Evolutionary conservation across 2,113 vertebrate species (phyloP).

Genomic region (Tylochromis polylepis): DNA sequence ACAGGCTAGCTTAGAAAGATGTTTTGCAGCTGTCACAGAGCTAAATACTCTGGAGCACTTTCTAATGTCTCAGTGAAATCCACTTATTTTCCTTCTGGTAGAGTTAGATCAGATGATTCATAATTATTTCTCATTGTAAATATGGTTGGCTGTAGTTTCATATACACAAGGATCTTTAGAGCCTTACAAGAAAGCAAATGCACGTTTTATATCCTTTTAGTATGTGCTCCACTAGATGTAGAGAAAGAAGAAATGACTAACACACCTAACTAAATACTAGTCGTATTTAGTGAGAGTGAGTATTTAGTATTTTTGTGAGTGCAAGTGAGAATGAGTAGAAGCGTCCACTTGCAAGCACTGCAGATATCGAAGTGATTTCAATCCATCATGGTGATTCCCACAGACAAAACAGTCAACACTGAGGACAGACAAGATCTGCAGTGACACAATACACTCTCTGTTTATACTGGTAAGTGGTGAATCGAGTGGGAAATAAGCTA

Average conservation of each 20-base stretch:
- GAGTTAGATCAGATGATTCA: background rate
- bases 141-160: background rate
- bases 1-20: background rate
- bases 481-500: background rate
- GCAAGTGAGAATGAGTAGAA: background rate
- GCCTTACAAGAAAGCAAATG: background rate
- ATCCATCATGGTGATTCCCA: constrained; percentile 32
- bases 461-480: background rate
- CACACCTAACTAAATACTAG: background rate
- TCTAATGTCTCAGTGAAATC: background rate
- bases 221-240: background rate
- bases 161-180: background rate
- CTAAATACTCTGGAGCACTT: background rate
- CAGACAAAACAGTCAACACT: constrained; percentile 49
- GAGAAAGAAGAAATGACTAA: background rate
- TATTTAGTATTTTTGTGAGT: background rate
- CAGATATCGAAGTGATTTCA: background rate
- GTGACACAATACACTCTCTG: constrained; percentile 17
- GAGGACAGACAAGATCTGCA: constrained; percentile 43
- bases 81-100: background rate
- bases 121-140: background rate
- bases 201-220: background rate
- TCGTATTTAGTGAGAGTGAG: too few relatives aligned
- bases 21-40: constrained; percentile 1
- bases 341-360: background rate